Conservation (phyloP, 2,797 vertebrate genomes). For the Gorsachius magnificus region DNA sequence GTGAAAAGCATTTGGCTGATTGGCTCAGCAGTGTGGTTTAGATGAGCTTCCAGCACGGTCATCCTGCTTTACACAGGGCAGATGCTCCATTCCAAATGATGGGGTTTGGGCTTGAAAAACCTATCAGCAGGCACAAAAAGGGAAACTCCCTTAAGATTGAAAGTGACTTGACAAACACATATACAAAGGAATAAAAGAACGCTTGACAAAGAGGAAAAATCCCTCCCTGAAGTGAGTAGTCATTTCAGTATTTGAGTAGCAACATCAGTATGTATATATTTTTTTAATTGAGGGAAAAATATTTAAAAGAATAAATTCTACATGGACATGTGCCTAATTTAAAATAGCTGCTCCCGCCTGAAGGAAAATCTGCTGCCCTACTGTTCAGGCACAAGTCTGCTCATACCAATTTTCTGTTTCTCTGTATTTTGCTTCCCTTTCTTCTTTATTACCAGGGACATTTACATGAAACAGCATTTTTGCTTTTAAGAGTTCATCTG, state of each 20-base stretch:
- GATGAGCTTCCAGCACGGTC: slow-evolving; percentile 39
- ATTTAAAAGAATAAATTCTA: slow-evolving; percentile 2
- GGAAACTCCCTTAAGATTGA: background rate
- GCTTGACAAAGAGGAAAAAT: background rate
- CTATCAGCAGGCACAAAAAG: background rate
- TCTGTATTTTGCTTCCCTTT: slow-evolving; percentile 22
- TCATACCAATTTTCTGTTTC: slow-evolving; percentile 39
- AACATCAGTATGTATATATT: background rate
- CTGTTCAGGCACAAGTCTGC: slow-evolving; percentile 25
- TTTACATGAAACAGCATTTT: slow-evolving; percentile 49
- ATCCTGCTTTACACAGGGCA: slow-evolving; percentile 20
- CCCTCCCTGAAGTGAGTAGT: background rate
- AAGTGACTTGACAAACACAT: background rate
- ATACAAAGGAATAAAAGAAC: background rate
- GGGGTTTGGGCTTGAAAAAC: background rate
- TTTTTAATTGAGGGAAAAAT: background rate
- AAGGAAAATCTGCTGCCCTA: slow-evolving; percentile 53
- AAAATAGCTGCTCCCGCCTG: slow-evolving; percentile 47
- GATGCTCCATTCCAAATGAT: slow-evolving; percentile 29
- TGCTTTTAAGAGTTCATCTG: slow-evolving; percentile 52
- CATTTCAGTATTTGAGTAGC: background rate
- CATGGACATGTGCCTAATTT: background rate
- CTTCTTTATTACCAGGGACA: slow-evolving; percentile 34
- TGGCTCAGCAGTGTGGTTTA: slow-evolving; percentile 3
- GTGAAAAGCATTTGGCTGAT: slow-evolving; percentile 26